Percentiles rank a stretch among this genome's conserved stretches.
Conservation (phyloP, 1,140 invertebrate genomes). For the Eurytemora carolleeae region DNA sequence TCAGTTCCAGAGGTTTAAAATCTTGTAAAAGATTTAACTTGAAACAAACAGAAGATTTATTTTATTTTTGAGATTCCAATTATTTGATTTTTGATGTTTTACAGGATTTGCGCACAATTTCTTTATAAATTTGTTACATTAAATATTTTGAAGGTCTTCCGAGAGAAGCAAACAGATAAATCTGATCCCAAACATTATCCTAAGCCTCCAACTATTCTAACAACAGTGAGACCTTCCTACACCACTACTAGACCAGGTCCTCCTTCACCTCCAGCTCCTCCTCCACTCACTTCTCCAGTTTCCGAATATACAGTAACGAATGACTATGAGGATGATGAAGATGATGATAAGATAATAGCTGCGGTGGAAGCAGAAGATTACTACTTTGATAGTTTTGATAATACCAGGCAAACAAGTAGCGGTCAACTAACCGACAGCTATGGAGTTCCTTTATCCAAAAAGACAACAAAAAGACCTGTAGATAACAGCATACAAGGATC, state of each 20-base stretch:
- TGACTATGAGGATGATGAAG: neutral
- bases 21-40: too few species aligned
- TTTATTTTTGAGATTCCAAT: neutral
- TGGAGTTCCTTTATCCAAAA: too few species aligned
- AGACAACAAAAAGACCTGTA: too few species aligned
- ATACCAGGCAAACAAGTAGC: too few species aligned
- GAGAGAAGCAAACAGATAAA: neutral
- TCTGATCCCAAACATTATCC: neutral
- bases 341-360: neutral
- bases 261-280: neutral
- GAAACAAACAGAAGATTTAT: neutral
- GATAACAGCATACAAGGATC: too few species aligned
- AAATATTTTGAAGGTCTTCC: too few species aligned
- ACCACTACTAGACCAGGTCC: neutral
- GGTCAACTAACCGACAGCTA: too few species aligned
- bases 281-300: neutral
- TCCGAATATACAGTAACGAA: neutral
- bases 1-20: too few species aligned
- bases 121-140: too few species aligned
- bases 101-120: too few species aligned
- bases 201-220: too few species aligned
- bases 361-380: neutral
- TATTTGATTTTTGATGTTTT: neutral
- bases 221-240: neutral
- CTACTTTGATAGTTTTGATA: too few species aligned